Evolutionary conservation across 2,113 vertebrate species (phyloP), one percentile per base, ranked within the genome.

Genomic region (Antechinus stuartii): DNA sequence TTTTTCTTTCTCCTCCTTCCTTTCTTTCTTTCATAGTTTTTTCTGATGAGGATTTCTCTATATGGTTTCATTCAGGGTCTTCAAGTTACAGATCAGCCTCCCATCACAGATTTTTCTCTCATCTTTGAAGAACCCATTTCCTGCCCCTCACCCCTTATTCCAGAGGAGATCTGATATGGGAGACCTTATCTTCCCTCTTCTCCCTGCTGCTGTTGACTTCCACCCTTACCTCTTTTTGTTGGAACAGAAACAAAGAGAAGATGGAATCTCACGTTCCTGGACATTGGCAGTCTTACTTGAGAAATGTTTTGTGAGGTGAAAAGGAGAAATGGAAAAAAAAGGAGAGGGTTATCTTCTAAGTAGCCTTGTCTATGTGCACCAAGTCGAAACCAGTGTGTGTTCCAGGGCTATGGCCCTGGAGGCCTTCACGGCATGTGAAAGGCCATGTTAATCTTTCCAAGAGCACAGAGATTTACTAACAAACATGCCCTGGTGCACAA

Each of bases 351-450:
- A 22, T 84, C 16, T 19, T n/a, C n/a, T 84, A 84, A 84, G n/a
- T 84, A 84, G 68, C 19, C n/a, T 84, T 84, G 5, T 84, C 68
- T 84, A 23, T 84, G 16, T 7, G 14, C 16, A 84, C 16, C 68
- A 84, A 42, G 7, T 84, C 7, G n/a, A 84, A 97, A 89, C 54
- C 84, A 93, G 53, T 25, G 94, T 22, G 42, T 27, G 91, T 91
- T 97, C 30, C 76, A 49, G 90, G 94, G 90, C 92, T 56, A 7
- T 35, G 24, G 7, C 55, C 50, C 46, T 26, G 46, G 91, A 22
- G 30, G 92, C 84, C 53, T n/a, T 42, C 42, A 95, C 97, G 96
- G 95, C 97, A 91, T 97, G 97, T 9, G 97, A 98, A 95, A 92
- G 8, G 89, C 57, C 90, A 90, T 1, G 2, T 35, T n/a, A 52